Evolutionary conservation across 1,140 invertebrate species (phyloP).

Genomic region (Drosophila repletoides): DNA sequence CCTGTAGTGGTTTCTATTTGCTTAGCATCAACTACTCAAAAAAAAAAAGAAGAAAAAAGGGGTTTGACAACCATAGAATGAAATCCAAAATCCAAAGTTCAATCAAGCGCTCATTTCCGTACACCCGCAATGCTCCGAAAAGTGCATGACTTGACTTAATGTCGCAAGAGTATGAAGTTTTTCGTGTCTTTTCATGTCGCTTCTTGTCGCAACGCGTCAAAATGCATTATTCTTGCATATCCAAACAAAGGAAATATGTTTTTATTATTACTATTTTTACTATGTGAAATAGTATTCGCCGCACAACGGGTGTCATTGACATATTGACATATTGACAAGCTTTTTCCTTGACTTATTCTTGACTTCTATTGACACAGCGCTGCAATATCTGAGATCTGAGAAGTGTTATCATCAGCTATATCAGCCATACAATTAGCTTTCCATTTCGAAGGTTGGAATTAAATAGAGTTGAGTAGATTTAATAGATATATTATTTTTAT

Average conservation of each 20-base stretch:
- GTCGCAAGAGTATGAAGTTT: no score
- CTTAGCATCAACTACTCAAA: no score
- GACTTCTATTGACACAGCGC: not conserved
- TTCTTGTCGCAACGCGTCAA: no score
- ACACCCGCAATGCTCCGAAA: no score
- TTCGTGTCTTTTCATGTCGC: not conserved
- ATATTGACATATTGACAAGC: conserved; percentile 14
- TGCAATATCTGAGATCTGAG: not conserved
- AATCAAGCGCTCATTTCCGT: conserved; percentile 3
- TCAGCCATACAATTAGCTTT: conserved; percentile 3
- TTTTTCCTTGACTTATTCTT: conserved; percentile 8
- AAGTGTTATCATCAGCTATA: conserved; percentile 4
- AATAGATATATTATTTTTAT: no score
- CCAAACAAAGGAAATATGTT: not conserved
- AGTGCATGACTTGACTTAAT: conserved; percentile 1
- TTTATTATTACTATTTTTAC: not conserved
- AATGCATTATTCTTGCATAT: not conserved
- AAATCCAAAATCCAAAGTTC: conserved; percentile 5
- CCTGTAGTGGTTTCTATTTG: not conserved
- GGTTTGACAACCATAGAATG: not conserved
- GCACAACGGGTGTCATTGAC: not conserved
- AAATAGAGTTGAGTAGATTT: no score
- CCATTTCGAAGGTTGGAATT: no score
- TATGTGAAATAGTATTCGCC: no score
- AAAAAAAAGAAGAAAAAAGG: not conserved